Evolutionary conservation across 2,888 invertebrate genomes (phyloP).

Genomic region (Koerneria pararmatus): DNA sequence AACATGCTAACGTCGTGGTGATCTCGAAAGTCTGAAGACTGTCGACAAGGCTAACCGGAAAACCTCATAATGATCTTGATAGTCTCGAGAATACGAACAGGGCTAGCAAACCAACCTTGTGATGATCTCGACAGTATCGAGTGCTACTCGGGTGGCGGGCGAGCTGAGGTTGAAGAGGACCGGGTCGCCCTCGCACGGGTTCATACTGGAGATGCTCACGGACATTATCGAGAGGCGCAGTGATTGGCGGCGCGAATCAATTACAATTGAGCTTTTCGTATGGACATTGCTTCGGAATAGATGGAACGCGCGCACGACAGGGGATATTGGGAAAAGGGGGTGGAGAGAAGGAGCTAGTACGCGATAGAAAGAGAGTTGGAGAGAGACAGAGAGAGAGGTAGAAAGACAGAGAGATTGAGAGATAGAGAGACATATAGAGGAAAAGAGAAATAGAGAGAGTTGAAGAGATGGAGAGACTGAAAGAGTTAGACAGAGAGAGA

Average conservation of each 20-base stretch:
- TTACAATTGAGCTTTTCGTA: background rate
- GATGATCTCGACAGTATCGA: slow-evolving; percentile 3
- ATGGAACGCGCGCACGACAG: background rate
- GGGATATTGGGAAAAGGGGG: background rate
- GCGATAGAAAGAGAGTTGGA: background rate
- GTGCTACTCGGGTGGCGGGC: slow-evolving; percentile 4
- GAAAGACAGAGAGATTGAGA: background rate
- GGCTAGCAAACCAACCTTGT: slow-evolving; percentile 5
- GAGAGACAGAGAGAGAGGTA: slow-evolving; percentile 3
- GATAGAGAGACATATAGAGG: no score
- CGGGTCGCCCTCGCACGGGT: slow-evolving; percentile 17
- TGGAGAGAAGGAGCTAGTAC: slow-evolving; percentile 3
- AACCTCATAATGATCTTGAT: no score
- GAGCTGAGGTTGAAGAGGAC: slow-evolving; percentile 16
- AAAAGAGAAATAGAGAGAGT: slow-evolving; percentile 2
- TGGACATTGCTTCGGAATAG: background rate
- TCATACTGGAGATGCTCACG: slow-evolving; percentile 6
- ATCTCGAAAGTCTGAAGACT: no score
- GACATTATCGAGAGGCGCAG: background rate
- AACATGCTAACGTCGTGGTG: no score
- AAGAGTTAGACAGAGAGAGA: background rate
- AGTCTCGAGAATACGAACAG: background rate
- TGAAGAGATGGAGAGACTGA: background rate
- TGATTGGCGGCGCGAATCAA: background rate
- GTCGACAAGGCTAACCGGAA: no score